Evolutionary conservation across 2,888 invertebrate species (phyloP), one percentile per base, ranked within the genome.

Genomic region (Sicus ferrugineus): DNA sequence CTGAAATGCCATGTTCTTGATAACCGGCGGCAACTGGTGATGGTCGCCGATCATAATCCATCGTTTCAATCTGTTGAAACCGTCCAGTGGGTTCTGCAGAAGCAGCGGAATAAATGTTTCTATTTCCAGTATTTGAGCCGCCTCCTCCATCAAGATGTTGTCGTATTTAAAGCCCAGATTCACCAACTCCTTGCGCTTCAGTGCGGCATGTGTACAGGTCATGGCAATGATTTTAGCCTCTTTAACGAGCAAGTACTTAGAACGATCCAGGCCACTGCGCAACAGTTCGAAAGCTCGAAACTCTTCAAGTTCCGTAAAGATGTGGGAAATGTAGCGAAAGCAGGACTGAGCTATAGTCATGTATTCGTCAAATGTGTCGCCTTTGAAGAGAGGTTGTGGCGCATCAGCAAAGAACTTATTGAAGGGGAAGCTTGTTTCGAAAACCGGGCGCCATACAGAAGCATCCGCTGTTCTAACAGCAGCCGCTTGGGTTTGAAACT

Each of bases 21-120:
- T 98, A 14, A 99, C 98, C 0, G 99, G 99, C 0, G 99, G 99
- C 76, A 99, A 87, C 86, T 99, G 99, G 86, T 99, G 97, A 86
- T 99, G 99, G 86, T 95, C 98, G 0, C 99, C 99, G 79, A 99
- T 99, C 99, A 99, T 99, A 77, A 99, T 98, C 98, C 99, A 99
- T 19, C 99, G 82, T 86, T 99, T 99, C 71, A 99, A 87, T 0
- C 98, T 89, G 81, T 97, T 98, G 76, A 92, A 92, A 0, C 97
- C 98, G 83, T 99, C 97, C 83, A 97, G 92, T 0, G 98, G 98
- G 86, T 98, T 98, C 87, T 99, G 99, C n/a, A 99, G 88, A 2
- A 99, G 88, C 16, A 99, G 88, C 0, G 99, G 99, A 77, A 99
- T 99, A 84, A 99, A 99, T 0, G 99, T 99, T 86, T 99, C 99